Percentiles rank a stretch among this genome's conserved stretches.
These are phyloP conservation scores for Acrossocheilus fasciatus DNA, from an alignment of 2,797 vertebrate genomes.

Conservation along the genomic window DNA sequence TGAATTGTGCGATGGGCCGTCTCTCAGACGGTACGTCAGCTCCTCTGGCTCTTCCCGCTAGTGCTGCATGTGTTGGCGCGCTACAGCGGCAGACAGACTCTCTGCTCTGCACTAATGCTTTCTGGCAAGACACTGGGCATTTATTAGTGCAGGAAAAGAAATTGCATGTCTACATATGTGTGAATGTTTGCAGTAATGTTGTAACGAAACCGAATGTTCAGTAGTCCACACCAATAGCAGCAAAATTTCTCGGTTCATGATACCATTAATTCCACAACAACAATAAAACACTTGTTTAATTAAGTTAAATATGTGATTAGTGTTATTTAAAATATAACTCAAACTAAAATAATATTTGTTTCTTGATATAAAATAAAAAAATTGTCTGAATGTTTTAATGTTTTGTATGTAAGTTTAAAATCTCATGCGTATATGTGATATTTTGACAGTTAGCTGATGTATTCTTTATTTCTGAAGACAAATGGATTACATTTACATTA, in stretches of 20 bases:
- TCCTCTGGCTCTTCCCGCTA: conserved; percentile 44
- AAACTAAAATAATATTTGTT: background rate
- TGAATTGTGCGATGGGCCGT: conserved; percentile 45
- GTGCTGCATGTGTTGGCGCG: conserved; percentile 41
- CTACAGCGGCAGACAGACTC: conserved; percentile 44
- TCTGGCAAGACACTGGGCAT: conserved; percentile 50
- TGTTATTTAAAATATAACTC: background rate
- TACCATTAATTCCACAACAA: background rate
- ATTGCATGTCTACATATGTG: conserved; percentile 22
- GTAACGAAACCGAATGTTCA: background rate
- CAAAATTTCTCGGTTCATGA: no score
- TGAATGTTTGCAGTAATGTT: background rate
- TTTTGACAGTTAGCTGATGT: background rate
- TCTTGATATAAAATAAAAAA: no score
- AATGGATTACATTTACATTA: background rate
- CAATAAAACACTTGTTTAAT: background rate
- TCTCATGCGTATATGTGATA: background rate
- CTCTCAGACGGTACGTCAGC: conserved; percentile 57
- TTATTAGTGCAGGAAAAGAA: conserved; percentile 40
- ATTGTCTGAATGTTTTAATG: background rate
- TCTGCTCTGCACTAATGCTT: conserved; percentile 46
- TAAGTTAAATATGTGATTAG: background rate
- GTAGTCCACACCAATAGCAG: background rate
- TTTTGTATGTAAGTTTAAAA: background rate
- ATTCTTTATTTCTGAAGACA: background rate